Base-by-base conservation (phyloP, 2,797 vertebrate genomes). In the Microctenopoma lineatum region DNA sequence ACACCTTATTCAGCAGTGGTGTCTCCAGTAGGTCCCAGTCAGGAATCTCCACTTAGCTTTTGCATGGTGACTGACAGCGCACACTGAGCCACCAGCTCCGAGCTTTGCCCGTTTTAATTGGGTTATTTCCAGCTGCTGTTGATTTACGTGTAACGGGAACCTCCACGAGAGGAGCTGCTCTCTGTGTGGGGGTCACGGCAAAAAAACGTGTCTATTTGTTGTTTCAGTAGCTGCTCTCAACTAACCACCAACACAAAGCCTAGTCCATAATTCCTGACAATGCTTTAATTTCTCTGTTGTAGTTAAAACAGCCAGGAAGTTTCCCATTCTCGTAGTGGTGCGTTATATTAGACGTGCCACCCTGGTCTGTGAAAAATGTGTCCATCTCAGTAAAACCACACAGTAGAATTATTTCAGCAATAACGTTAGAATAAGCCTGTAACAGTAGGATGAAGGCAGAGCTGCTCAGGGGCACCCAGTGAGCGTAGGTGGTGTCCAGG, bases 41-140 rank as follows among this genome's bases (percentile, higher is more conserved):
- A 15, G 29, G 47, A 34, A 54, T 59, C 41, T 25, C 4, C 7
- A 2, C 5, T 13, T 32, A 45, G 42, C 41, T n/a, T 16, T 60
- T 84, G 57, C 53, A 68, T 51, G 36, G 27, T 57, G 44, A 39
- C 45, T 41, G 56, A 70, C 53, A 29, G 51, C n/a, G 16, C 36
- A 34, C 60, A 42, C 21, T 45, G 15, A n/a, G 6, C 5, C 15
- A 14, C n/a, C 39, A 45, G 11, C 1, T 41, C 45, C 61, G 59
- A 21, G 5, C 59, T 39, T 68, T 39, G 18, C 48, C 9, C 13
- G 21, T 63, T 78, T 84, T 59, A 80, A 84, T 78, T 66, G 68
- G 59, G 62, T 75, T 75, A 70, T 82, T 70, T 70, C 55, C 66
- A 83, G 71, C 69, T 75, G 66, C 65, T 74, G 76, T 55, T 70